Evolutionary conservation across 2,113 vertebrate genomes (phyloP), one percentile per base, ranked within the genome.

Genomic region (Heterochromis multidens): DNA sequence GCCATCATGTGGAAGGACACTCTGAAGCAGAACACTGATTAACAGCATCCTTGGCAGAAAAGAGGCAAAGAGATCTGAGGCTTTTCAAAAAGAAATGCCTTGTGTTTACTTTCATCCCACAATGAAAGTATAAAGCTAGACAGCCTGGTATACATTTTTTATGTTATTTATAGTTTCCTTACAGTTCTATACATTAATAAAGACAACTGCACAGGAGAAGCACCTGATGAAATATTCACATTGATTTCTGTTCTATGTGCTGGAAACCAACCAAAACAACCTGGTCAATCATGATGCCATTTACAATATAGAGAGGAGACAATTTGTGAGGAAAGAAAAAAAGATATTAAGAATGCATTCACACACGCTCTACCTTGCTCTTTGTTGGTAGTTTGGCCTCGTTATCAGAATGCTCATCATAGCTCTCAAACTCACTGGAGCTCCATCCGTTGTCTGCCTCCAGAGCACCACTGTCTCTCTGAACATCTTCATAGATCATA

Each of bases 391-490:
- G 60, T 82, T 95, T 96, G 91, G 89, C 90, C 84, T 97, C 97
- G 14, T 79, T 93, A 63, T 98, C 98, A 0, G 98, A 99, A 61
- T 97, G 97, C 77, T 99, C 98, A 0, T 98, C 98, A 72, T 99
- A 99, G 95, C 98, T 99, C 95, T 99, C 98, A 0, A 99, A 99
- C 90, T 99, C 98, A 0, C 98, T 99, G 95, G 98, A 99, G 95
- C 98, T 99, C 98, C 98, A 99, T 43, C 97, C 97, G 59, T 97
- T 93, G 84, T 97, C 96, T 16, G 96, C 93, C 0, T 78, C 85
- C 2, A 81, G 86, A 6, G 85, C 88, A 0, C 59, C 90, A 4
- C 88, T 90, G 0, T 95, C 95, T 1, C 92, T 96, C 82, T 95
- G 95, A 21, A 96, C 96, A 7, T 98, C 97, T 88, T 99, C 97